phyloP scores from a whole-genome alignment of 2,888 invertebrate genomes.

The Leptinotarsa peninsularis region DNA sequence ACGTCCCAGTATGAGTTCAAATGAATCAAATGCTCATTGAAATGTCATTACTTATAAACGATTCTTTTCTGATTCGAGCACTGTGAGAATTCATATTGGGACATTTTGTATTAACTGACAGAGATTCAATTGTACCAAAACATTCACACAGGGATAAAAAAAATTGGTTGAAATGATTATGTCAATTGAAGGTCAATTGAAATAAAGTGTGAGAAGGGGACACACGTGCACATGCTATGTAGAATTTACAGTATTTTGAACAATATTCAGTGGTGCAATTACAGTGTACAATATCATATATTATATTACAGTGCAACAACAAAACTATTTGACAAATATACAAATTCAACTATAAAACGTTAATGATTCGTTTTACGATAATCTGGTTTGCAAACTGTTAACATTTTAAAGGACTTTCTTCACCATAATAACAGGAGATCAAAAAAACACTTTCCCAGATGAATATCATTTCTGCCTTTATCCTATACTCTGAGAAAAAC shows the following conservation, averaged over 20 bases:
- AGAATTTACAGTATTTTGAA: conserved; percentile 48
- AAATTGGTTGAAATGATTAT: conserved; percentile 16
- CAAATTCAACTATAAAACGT: not conserved
- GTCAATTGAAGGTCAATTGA: conserved; percentile 12
- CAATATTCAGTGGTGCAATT: conserved; percentile 16
- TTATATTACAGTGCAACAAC: not conserved
- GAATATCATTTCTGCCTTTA: no score
- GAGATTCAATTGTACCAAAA: conserved; percentile 23
- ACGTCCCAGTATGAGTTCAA: conserved; percentile 1
- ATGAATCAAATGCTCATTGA: not conserved
- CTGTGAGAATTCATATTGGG: not conserved
- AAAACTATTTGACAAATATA: not conserved
- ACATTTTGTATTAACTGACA: not conserved
- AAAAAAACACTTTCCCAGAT: no score
- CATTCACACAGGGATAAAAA: conserved; percentile 33
- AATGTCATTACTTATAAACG: not conserved
- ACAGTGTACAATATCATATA: not conserved
- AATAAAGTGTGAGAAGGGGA: conserved; percentile 30
- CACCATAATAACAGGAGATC: no score
- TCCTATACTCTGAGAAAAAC: no score
- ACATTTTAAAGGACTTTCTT: no score
- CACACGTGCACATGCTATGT: conserved; percentile 50
- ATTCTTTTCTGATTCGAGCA: not conserved
- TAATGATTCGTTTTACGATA: not conserved
- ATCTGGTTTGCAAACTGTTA: no score